Evolutionary conservation across 2,888 invertebrate genomes (phyloP), one percentile per base, ranked within the genome.

Genomic region (Limnephilus rhombicus): DNA sequence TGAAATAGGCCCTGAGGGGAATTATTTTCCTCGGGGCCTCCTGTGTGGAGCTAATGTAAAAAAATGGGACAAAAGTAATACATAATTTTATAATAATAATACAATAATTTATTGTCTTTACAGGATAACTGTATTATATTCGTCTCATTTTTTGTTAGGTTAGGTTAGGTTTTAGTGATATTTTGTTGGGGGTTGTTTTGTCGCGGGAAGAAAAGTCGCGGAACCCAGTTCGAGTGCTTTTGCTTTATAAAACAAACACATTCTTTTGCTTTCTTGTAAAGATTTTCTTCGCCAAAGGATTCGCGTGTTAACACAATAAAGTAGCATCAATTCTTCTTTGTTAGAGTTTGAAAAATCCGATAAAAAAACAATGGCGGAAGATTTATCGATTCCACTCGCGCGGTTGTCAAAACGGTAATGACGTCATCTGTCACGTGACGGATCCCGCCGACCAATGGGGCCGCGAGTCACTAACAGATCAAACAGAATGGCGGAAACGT

Each of bases 381-480:
- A 85, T 85, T 53, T 68, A 87, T 87, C 53, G 87, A 87, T 49
- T 87, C 87, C 53, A n/a, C 49, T 31, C 68, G 31, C 85, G 87
- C 53, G 87, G 87, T 53, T 53, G 87, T 87, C 87, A 24, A 87
- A 87, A 87, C 53, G 53, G 31, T 53, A 53, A 87, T 68, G 87
- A 87, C 87, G 87, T 87, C 87, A 87, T 87, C 53, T 87, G 87
- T 87, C 87, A 87, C 87, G 87, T 49, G 87, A 83, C 83, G 34
- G 18, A 37, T 83, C 24, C 24, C 37, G 37, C 83, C 34, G 83
- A 87, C 87, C 87, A 49, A 86, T 86, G 29, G 29, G 45, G 29
- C 3, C 31, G 29, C 49, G 87, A 31, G 49, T 87, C 87, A 87
- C 49, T 34, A 87, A 87, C 87, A 87, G 68, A 68, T 9, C 24